Conservation (phyloP, 2,797 vertebrate genomes). For the Rhinophrynus dorsalis region DNA sequence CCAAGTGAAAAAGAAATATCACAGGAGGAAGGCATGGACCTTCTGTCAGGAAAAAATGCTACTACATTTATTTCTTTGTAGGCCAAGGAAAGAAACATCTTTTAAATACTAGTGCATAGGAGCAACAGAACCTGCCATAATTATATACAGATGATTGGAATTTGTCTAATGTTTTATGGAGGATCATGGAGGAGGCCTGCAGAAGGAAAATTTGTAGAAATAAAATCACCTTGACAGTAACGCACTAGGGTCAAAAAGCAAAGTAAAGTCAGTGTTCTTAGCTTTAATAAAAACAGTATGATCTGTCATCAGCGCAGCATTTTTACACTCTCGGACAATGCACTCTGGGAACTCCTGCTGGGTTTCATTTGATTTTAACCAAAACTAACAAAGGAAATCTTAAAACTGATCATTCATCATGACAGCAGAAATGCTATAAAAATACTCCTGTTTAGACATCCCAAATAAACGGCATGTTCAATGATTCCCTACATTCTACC, state of each 20-base stretch:
- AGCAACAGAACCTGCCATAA: conserved; percentile 69
- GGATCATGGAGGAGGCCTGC: conserved; percentile 72
- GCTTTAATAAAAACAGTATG: conserved; percentile 91
- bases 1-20: conserved; percentile 54
- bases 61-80: conserved; percentile 65
- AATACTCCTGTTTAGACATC: conserved; percentile 63
- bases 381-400: conserved; percentile 71
- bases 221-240: conserved; percentile 88
- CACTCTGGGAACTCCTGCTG: conserved; percentile 80
- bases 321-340: conserved; percentile 79
- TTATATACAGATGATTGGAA: conserved; percentile 78
- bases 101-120: conserved; percentile 60
- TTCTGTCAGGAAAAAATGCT: conserved; percentile 55
- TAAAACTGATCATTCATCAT: conserved; percentile 73
- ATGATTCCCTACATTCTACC: background rate
- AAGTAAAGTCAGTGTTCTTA: conserved; percentile 82
- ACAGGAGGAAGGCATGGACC: conserved; percentile 57
- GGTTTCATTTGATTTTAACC: conserved; percentile 85
- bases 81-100: conserved; percentile 61
- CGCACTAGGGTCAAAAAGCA: conserved; percentile 83
- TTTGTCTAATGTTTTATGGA: conserved; percentile 81
- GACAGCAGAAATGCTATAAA: conserved; percentile 73
- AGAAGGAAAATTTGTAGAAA: conserved; percentile 90
- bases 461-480: conserved; percentile 65
- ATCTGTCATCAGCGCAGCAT: conserved; percentile 81